A percentile compares a stretch with the other conserved stretches of the same genome.
These are phyloP conservation scores for Sicus ferrugineus DNA, from an alignment of 2,888 invertebrate genomes.

Conservation along the genomic window DNA sequence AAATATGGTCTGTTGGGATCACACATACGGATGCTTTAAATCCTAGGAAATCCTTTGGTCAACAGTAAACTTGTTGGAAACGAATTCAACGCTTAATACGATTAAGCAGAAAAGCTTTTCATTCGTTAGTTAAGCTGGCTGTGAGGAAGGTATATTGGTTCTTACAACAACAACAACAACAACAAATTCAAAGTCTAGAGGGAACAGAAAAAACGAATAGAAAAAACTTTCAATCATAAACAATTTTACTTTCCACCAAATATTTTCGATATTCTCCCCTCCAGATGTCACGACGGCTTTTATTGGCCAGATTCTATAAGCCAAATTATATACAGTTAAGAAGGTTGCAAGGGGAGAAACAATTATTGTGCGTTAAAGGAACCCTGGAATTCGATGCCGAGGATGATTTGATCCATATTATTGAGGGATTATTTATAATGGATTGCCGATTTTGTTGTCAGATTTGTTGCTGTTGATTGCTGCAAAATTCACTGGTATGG, in stretches of 20 bases:
- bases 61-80: too few relatives aligned
- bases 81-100: too few relatives aligned
- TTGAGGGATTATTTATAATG: slow-evolving; percentile 29
- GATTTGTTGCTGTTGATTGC: slow-evolving; percentile 7
- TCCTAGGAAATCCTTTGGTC: not conserved
- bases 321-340: not conserved
- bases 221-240: slow-evolving; percentile 26
- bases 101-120: not conserved
- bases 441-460: not conserved
- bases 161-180: not conserved
- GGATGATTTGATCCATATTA: too few relatives aligned
- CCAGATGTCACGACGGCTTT: not conserved
- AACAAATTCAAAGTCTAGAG: not conserved
- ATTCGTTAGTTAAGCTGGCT: not conserved
- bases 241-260: too few relatives aligned
- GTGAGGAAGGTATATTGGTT: too few relatives aligned
- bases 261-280: too few relatives aligned
- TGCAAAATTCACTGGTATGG: slow-evolving; percentile 19
- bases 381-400: too few relatives aligned
- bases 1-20: not conserved
- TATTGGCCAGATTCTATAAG: too few relatives aligned
- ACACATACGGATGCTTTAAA: too few relatives aligned
- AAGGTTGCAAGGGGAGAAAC: not conserved
- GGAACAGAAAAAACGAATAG: not conserved
- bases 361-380: not conserved